Evolutionary conservation across 2,888 invertebrate genomes (phyloP), one percentile per base, ranked within the genome.

Genomic region (Meghimatium bilineatum): DNA sequence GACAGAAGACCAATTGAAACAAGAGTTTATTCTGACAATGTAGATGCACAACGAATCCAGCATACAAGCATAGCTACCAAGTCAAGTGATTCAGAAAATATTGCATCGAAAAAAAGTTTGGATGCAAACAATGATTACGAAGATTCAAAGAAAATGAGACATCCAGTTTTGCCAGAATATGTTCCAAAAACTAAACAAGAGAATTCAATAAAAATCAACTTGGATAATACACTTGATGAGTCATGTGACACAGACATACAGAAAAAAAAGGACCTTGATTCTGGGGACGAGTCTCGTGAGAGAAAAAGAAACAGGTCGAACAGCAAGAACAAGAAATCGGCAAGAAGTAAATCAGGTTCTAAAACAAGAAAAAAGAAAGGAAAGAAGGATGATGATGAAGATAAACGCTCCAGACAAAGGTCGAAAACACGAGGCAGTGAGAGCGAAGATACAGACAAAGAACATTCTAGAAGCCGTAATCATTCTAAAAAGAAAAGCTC

Each of bases 131-230:
- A 56, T 52, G 78, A 67, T 72, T 77, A 78, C 32, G 63, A 77
- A 36, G 69, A 78, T 20, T 60, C 78, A 60, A 72, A 72, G 52
- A 71, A 63, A 60, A 63, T 32, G 29, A 44, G 78, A 23, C 84
- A 84, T 0, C 79, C 84, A 20, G 75, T 74, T 8, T 38, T 84
- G 5, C 84, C 84, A 17, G 84, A 84, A 29, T 84, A 84, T 44
- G 75, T 80, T 29, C 79, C 74, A 26, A 84, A 84, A 71, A 3
- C 3, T n/a, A 76, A 76, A 36, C 5, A 29, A 49, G n/a, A 36
- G 3, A 38, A 81, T n/a, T 23, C n/a, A 17, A 36, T n/a, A 36
- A 77, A 71, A 36, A 26, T 56, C 38, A 34, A 36, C 1, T 1
- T 71, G 12, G 75, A 67, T 6, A 67, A 69, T 36, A 60, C 77